Evolutionary conservation across 2,797 vertebrate species (phyloP).

Genomic region (Cyclopterus lumpus): DNA sequence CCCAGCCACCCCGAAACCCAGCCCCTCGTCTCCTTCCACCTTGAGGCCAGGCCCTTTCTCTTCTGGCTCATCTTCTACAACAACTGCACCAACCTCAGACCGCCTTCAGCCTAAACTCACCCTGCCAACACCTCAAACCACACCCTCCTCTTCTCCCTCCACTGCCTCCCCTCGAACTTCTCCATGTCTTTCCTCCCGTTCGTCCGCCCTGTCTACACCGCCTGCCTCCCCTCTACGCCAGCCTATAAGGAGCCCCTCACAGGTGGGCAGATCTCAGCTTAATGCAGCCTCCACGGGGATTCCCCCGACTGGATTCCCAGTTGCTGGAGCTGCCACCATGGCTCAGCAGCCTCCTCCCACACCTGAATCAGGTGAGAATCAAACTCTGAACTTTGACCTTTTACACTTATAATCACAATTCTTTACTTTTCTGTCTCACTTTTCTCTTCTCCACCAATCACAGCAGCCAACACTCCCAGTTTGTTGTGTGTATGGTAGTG

Average conservation of each 20-base stretch:
- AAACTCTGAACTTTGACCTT: constrained; percentile 21
- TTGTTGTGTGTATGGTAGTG: neutral
- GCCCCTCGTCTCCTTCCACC: constrained; percentile 36
- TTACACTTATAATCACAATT: neutral
- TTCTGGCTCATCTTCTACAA: constrained; percentile 35
- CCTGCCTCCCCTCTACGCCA: constrained; percentile 56
- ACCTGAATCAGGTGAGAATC: constrained; percentile 73
- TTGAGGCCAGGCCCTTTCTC: constrained; percentile 39
- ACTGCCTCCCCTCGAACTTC: constrained; percentile 38
- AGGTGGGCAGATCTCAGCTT: constrained; percentile 82
- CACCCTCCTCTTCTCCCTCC: constrained; percentile 51
- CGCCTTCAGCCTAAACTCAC: constrained; percentile 45
- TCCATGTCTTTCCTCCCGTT: constrained; percentile 50
- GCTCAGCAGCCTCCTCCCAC: constrained; percentile 51
- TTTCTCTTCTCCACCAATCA: constrained; percentile 30
- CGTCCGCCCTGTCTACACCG: constrained; percentile 63
- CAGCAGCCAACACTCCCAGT: constrained; percentile 17
- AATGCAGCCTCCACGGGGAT: constrained; percentile 74
- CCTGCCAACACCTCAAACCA: constrained; percentile 52
- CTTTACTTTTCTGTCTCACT: neutral
- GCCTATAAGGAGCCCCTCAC: constrained; percentile 71
- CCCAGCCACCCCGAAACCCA: constrained; percentile 31
- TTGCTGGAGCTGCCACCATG: constrained; percentile 26
- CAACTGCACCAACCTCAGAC: constrained; percentile 32
- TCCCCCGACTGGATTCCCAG: constrained; percentile 26